A percentile compares a stretch with the other conserved stretches of the same genome.
Evolutionary conservation across 1,140 invertebrate species (phyloP).

Genomic region (Drosophila prosaltans): DNA sequence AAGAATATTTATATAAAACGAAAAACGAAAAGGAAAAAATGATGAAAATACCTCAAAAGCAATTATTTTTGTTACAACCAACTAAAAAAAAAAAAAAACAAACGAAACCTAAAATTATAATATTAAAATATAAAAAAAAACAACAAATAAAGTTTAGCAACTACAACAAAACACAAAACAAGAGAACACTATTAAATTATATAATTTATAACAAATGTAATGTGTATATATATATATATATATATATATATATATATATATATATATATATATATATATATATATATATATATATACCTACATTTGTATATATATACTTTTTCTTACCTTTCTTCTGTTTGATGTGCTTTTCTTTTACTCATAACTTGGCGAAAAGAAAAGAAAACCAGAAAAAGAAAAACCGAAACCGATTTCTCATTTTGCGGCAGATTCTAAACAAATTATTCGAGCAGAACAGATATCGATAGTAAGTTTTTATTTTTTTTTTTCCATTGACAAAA

Average conservation of each 20-base stretch:
- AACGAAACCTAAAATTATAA: slow-evolving; percentile 40
- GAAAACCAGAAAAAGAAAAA: slow-evolving; percentile 1
- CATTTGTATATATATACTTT: slow-evolving; percentile 46
- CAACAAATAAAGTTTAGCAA: slow-evolving; percentile 48
- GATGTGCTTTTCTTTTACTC: slow-evolving; percentile 40
- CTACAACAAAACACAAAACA: slow-evolving; percentile 57
- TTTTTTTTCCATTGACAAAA: slow-evolving; percentile 47
- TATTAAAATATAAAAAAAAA: slow-evolving; percentile 56
- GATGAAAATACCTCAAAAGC: slow-evolving; percentile 79
- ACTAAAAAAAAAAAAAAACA: slow-evolving; percentile 47
- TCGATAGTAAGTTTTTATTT: not conserved
- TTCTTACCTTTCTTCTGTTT: slow-evolving; percentile 41
- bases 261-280: slow-evolving; percentile 51
- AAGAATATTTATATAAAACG: slow-evolving; percentile 74
- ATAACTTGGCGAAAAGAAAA: slow-evolving; percentile 35
- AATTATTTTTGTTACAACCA: slow-evolving; percentile 82
- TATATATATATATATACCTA: slow-evolving; percentile 33
- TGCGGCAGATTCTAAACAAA: slow-evolving; percentile 46
- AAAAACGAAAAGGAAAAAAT: slow-evolving; percentile 75
- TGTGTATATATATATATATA: slow-evolving; percentile 44
- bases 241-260: slow-evolving; percentile 38
- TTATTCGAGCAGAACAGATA: not conserved
- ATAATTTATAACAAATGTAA: slow-evolving; percentile 16
- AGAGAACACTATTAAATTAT: slow-evolving; percentile 51
- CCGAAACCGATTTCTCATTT: slow-evolving; percentile 47